phyloP scores from a whole-genome alignment of 2,797 vertebrate species.

The Danio jaintianensis region DNA sequence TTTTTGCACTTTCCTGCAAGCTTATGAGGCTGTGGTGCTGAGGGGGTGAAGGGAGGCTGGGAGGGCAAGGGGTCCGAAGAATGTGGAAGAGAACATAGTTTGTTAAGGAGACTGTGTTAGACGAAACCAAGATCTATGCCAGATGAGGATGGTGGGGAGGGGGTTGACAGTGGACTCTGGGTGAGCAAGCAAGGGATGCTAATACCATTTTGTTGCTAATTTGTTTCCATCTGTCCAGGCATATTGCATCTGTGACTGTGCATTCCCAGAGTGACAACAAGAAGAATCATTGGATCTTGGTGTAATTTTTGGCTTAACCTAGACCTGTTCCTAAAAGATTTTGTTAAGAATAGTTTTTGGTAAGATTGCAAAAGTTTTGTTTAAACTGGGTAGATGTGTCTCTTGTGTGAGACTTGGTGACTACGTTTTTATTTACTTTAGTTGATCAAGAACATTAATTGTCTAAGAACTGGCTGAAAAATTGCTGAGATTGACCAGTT shows the following conservation, averaged over 20 bases:
- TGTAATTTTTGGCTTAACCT: not conserved
- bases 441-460: not conserved
- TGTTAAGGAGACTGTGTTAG: constrained; percentile 18
- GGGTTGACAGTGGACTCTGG: constrained; percentile 65
- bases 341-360: not conserved
- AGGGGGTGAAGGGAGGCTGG: constrained; percentile 1
- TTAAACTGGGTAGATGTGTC: not conserved
- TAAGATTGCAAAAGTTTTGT: not conserved
- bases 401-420: not conserved
- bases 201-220: constrained; percentile 77
- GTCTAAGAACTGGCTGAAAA: not conserved
- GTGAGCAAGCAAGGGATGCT: constrained; percentile 72
- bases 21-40: constrained; percentile 64
- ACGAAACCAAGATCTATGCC: constrained; percentile 35
- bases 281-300: constrained; percentile 8
- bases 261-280: constrained; percentile 40
- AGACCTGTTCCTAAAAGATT: not conserved
- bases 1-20: constrained; percentile 76
- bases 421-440: no score
- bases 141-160: constrained; percentile 35
- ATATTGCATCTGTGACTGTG: constrained; percentile 45
- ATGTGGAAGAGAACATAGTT: constrained; percentile 31
- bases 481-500: not conserved
- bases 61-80: not conserved
- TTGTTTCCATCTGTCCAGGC: constrained; percentile 76